Conservation (phyloP, 2,113 vertebrate species). For the Platysternon megacephalum region DNA sequence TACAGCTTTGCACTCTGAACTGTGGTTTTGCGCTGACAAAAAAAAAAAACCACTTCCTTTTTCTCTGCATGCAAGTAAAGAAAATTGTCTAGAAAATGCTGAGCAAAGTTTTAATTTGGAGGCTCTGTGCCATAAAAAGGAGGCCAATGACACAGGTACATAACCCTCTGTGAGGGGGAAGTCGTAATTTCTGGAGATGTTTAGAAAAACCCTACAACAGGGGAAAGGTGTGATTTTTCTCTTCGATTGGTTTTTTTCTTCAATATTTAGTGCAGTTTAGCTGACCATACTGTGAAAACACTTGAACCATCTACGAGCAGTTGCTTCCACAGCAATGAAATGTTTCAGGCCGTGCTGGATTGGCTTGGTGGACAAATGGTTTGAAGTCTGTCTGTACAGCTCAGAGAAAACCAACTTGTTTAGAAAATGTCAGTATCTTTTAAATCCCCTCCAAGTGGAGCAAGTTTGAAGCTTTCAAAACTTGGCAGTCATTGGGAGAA, state of each 20-base stretch:
- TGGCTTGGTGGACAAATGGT: conserved; percentile 33
- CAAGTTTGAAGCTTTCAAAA: conserved; percentile 46
- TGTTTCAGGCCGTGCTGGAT: conserved; percentile 47
- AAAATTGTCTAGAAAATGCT: not conserved
- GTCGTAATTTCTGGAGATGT: not conserved
- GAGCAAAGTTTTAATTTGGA: not conserved
- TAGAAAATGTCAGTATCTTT: conserved; percentile 25
- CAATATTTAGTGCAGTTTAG: not conserved
- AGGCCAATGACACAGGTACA: not conserved
- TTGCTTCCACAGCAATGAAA: conserved; percentile 67
- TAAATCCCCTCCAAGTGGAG: conserved; percentile 35
- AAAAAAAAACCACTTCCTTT: not conserved
- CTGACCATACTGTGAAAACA: conserved; percentile 20
- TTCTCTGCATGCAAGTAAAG: not conserved
- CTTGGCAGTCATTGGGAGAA: not conserved
- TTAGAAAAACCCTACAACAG: not conserved
- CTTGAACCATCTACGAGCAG: conserved; percentile 46
- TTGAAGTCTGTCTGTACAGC: conserved; percentile 24
- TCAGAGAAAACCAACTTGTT: conserved; percentile 22
- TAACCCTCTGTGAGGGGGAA: not conserved
- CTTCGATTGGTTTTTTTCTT: not conserved
- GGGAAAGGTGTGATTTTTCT: conserved; percentile 14
- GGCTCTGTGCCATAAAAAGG: not conserved
- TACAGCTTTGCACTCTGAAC: not conserved
- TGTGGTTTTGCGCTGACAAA: not conserved